Base-by-base conservation (phyloP, 2,888 invertebrate genomes). In the Blastobasis lacticolella region DNA sequence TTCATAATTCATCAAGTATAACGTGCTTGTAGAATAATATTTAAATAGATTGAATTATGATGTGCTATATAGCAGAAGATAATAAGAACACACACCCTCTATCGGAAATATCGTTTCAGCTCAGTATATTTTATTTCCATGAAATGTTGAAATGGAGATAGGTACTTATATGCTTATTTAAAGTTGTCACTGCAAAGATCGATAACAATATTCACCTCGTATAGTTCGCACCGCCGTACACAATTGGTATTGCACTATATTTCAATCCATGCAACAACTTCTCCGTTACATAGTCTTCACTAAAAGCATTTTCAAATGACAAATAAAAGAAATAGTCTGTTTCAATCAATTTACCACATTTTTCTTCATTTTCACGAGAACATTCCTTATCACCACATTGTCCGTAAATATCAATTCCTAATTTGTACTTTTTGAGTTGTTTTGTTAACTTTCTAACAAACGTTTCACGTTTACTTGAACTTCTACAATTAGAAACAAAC, bases 151-250 rank as follows among this genome's bases (percentile, higher is more conserved):
- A 23, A 23, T 23, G 23, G 23, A 23, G 3, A 23, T 23, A 23
- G 3, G 3, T 23, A 23, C 23, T 23, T 2, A 23, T 23, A 23
- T 23, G 23, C 23, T 23, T 23, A 23, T 23, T 23, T 23, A 23
- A 23, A 23, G 3, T 23, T 1, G 23, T 23, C 23, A 23, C 23
- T 23, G 23, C 23, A 23, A 3, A 23, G 23, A 23, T 23, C 23
- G 23, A 23, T 23, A 23, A 23, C 23, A 23, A 23, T 23, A 23
- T 23, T 67, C 60, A 78, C 75, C 76, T 70, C 10, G 66, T 71
- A 70, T 92, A 92, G 71, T 92, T 89, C 50, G 89, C 90, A 9
- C 89, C 90, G 5, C 92, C 92, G 81, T 89, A 91, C 7, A 92
- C 92, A 10, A 93, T 88, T 0, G 92, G 92, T 5, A 93, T 75